Evolutionary conservation across 64 coral and sea anemone species (phyloP).

Genomic region (Dendrophyllia cribrosa): DNA sequence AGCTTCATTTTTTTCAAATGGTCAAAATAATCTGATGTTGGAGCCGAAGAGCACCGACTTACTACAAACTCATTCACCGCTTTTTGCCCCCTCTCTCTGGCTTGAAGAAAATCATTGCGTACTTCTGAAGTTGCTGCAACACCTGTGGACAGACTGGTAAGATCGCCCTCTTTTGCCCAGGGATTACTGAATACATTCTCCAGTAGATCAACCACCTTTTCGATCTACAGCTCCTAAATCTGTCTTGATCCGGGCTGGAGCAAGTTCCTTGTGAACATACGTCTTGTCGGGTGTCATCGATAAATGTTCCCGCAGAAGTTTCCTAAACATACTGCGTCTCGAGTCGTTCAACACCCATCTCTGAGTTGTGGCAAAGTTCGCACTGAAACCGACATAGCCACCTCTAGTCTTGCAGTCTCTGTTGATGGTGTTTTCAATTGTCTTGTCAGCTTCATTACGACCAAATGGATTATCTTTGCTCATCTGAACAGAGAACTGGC

Average conservation of each 20-base stretch:
- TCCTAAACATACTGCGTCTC: slow-evolving; percentile 34
- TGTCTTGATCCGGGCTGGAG: slow-evolving; percentile 25
- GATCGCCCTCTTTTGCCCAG: slow-evolving; percentile 18
- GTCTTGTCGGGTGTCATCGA: slow-evolving; percentile 2
- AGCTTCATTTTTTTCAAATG: slow-evolving; percentile 13
- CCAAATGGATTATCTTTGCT: slow-evolving; percentile 33
- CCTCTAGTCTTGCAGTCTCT: slow-evolving; percentile 56
- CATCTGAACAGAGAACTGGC: slow-evolving; percentile 57
- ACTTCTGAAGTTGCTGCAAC: slow-evolving; percentile 31
- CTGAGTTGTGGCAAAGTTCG: slow-evolving; percentile 58
- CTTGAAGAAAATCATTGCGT: slow-evolving; percentile 39
- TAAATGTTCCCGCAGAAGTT: slow-evolving; percentile 49
- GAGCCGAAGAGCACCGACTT: not conserved
- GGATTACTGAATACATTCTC: slow-evolving; percentile 45
- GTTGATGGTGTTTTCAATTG: slow-evolving; percentile 57
- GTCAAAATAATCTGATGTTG: slow-evolving; percentile 31
- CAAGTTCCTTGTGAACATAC: slow-evolving; percentile 43
- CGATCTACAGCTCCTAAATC: slow-evolving; percentile 66
- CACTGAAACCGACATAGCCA: slow-evolving; percentile 59
- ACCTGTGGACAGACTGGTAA: slow-evolving; percentile 41
- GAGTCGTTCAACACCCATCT: slow-evolving; percentile 67
- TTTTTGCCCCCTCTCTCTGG: slow-evolving; percentile 13
- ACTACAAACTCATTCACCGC: slow-evolving; percentile 44
- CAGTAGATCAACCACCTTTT: slow-evolving; percentile 41
- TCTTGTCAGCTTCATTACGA: slow-evolving; percentile 16